Evolutionary conservation across 2,888 invertebrate genomes (phyloP), one percentile per base, ranked within the genome.

Genomic region (Lycocerus yunnanus): DNA sequence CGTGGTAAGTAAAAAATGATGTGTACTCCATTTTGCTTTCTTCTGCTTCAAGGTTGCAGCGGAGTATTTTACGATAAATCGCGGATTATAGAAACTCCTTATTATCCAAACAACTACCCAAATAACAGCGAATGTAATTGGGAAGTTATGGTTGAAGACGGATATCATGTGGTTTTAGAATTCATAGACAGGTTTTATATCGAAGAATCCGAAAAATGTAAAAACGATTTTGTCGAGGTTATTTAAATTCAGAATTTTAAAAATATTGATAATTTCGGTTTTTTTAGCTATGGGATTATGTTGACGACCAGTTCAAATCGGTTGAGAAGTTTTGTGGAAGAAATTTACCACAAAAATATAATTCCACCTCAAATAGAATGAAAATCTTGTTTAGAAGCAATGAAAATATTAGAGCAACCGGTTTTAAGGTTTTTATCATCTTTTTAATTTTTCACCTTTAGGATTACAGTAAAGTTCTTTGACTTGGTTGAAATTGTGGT

Each of bases 121-220:
- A 89, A 91, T 75, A 94, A 95, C 84, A 88, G 90, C 66, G 96
- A 96, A 86, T 96, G 96, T 82, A 86, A 89, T 6, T 97, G 96
- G 96, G 92, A 92, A 80, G 90, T 97, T 70, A 85, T 87, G 43
- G 89, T 91, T 0, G 87, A 89, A 0, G 79, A 88, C 21, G 95
- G 95, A 0, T 93, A 91, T 80, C 91, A 92, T 82, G 87, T 96
- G 58, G 91, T 91, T 3, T 86, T 96, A 5, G 79, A 86, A 4
- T 96, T 97, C 84, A 81, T 89, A 0, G 91, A 90, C 1, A 88
- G 95, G 74, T 96, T 96, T 85, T 92, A 91, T 80, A 86, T 97
- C 58, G 95, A 97, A 87, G 88, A 89, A 16, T 90, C 90, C 73
- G 79, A 84, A 0, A 90, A 92, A 82, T 97, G 97, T 81, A 87